A percentile compares a stretch with the other conserved stretches of the same genome.
Evolutionary conservation across 2,113 vertebrate genomes (phyloP).

Genomic region (Leptobrachium leishanense): DNA sequence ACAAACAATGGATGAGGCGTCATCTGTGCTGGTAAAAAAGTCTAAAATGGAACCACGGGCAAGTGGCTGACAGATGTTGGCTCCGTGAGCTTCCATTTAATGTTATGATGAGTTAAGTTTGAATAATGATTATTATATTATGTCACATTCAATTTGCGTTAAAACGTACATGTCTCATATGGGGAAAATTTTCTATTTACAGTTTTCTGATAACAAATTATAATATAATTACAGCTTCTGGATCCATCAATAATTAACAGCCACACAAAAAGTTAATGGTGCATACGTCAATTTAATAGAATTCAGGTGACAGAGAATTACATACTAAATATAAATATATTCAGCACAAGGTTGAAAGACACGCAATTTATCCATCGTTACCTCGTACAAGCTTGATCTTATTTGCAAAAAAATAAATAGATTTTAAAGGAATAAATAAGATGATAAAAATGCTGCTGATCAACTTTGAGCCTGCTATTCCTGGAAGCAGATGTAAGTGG

Average conservation of each 20-base stretch:
- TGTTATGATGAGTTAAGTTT: not conserved
- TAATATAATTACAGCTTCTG: not conserved
- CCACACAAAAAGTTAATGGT: not conserved
- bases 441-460: no score
- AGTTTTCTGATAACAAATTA: not conserved
- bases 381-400: no score
- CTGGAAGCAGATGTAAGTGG: no score
- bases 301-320: no score
- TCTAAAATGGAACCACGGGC: not conserved
- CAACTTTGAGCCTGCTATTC: no score
- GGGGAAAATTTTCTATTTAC: not conserved
- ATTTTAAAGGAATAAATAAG: no score
- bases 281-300: not conserved
- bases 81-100: not conserved
- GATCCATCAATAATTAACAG: not conserved
- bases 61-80: not conserved
- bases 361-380: no score
- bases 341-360: no score
- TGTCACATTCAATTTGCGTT: not conserved
- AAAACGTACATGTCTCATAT: not conserved
- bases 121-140: not conserved
- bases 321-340: no score
- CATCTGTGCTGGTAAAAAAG: constrained; percentile 9
- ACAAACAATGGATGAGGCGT: constrained; percentile 14
- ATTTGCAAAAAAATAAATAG: no score